These are phyloP conservation scores for Sicus ferrugineus DNA, from an alignment of 2,888 invertebrate genomes.

Conservation along the genomic window DNA sequence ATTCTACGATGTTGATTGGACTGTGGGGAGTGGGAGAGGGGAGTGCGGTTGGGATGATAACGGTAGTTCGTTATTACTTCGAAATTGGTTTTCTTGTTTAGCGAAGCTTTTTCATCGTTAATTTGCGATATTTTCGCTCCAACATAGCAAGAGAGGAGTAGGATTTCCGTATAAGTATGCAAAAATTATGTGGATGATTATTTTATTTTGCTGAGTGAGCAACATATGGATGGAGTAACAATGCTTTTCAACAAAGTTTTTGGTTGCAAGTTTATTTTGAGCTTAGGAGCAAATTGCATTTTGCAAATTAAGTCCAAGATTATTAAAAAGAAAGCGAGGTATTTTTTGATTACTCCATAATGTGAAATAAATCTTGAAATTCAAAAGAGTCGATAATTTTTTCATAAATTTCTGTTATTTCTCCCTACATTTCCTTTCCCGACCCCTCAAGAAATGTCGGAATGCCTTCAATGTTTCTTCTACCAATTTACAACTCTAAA, in stretches of 20 bases:
- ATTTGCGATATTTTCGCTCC: neutral
- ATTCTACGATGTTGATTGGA: neutral
- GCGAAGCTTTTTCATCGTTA: constrained; percentile 16
- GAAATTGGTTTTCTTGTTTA: constrained; percentile 13
- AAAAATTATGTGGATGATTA: constrained; percentile 14
- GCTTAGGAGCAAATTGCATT: neutral
- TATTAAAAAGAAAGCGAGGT: neutral
- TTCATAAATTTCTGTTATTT: too few relatives aligned
- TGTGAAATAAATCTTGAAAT: too few relatives aligned
- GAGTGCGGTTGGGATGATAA: neutral
- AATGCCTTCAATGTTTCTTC: too few relatives aligned
- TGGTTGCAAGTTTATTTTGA: too few relatives aligned
- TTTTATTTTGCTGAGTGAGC: constrained; percentile 26
- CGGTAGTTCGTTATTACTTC: constrained; percentile 17
- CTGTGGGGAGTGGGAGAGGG: neutral
- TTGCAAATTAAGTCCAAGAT: neutral
- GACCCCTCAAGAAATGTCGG: too few relatives aligned
- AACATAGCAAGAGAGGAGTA: neutral
- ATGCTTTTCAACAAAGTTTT: neutral
- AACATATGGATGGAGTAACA: neutral
- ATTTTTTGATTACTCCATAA: too few relatives aligned
- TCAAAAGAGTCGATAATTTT: too few relatives aligned
- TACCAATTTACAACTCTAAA: too few relatives aligned
- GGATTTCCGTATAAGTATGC: constrained; percentile 17
- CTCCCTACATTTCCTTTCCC: too few relatives aligned